Percentiles rank a stretch among this genome's conserved stretches.
Conservation (phyloP, 2,888 invertebrate species). For the Andrena bicolor region DNA sequence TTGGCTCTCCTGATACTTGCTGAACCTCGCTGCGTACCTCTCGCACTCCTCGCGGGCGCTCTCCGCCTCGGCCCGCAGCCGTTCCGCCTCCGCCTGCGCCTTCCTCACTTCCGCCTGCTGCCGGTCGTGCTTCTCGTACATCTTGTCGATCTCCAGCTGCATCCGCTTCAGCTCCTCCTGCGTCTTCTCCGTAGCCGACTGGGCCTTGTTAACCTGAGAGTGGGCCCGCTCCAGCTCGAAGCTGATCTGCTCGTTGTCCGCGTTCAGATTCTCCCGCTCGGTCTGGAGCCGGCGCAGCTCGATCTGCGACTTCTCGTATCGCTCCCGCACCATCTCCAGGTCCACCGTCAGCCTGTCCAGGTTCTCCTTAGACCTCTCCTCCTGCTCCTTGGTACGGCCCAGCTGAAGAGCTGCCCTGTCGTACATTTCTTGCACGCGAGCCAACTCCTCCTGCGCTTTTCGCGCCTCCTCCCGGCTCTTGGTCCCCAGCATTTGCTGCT, state of each 20-base stretch:
- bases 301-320: conserved; percentile 95
- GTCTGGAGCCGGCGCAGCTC: conserved; percentile 93
- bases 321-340: conserved; percentile 94
- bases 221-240: conserved; percentile 95
- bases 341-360: conserved; percentile 92
- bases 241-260: conserved; percentile 93
- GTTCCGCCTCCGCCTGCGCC: conserved; percentile 91
- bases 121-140: conserved; percentile 96
- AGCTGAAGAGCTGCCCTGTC: conserved; percentile 94
- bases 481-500: conserved; percentile 91
- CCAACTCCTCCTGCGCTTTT: conserved; percentile 94
- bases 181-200: conserved; percentile 93
- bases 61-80: conserved; percentile 90
- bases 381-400: conserved; percentile 94
- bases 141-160: conserved; percentile 95
- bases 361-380: conserved; percentile 95
- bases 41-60: conserved; percentile 93
- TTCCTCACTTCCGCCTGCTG: conserved; percentile 93
- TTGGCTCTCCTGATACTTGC: conserved; percentile 91
- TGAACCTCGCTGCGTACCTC: conserved; percentile 90
- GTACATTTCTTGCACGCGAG: conserved; percentile 94
- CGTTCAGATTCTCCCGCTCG: conserved; percentile 94
- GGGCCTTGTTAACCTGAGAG: conserved; percentile 94
- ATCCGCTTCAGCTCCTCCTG: conserved; percentile 95
- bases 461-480: conserved; percentile 94